Percentiles rank a stretch among this genome's conserved stretches.
Evolutionary conservation across 53 echinoderm and acorn worm species (phyloP).

Genomic region (Zoroaster sp.): DNA sequence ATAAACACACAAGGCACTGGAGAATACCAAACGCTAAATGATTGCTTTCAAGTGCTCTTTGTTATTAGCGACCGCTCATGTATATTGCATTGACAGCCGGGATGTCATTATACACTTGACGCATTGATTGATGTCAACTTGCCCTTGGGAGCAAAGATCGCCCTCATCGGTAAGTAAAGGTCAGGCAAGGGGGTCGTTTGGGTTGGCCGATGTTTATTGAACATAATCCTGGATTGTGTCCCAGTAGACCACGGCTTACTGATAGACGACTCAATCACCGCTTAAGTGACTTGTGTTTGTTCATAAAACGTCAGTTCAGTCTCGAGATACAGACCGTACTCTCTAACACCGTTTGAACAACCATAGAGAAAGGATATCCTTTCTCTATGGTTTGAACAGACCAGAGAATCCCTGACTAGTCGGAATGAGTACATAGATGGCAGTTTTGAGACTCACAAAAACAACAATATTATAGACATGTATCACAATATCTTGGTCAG

Average conservation of each 20-base stretch:
- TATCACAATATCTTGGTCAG: too few species aligned
- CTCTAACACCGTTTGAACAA: too few species aligned
- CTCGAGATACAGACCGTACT: too few species aligned
- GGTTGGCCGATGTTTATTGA: constrained; percentile 22
- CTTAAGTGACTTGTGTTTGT: not conserved
- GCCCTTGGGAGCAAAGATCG: constrained; percentile 28
- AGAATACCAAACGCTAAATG: not conserved
- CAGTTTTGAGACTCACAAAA: too few species aligned
- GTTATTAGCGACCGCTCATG: not conserved
- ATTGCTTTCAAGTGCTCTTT: not conserved
- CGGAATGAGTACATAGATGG: too few species aligned
- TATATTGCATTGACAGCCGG: too few species aligned
- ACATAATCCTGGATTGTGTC: constrained; percentile 14
- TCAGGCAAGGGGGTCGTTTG: not conserved
- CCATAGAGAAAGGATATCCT: too few species aligned
- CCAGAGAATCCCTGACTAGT: too few species aligned
- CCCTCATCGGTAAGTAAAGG: constrained; percentile 20
- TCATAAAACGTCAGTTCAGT: not conserved
- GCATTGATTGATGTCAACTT: constrained; percentile 24
- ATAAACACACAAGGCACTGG: not conserved
- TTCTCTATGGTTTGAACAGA: too few species aligned
- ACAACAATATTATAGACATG: too few species aligned
- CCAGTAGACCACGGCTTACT: not conserved
- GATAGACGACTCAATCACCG: constrained; percentile 11
- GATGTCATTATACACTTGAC: not conserved